Percentiles rank a stretch among this genome's conserved stretches.
phyloP scores from a whole-genome alignment of 2,797 vertebrate species.

The Liasis olivaceus region DNA sequence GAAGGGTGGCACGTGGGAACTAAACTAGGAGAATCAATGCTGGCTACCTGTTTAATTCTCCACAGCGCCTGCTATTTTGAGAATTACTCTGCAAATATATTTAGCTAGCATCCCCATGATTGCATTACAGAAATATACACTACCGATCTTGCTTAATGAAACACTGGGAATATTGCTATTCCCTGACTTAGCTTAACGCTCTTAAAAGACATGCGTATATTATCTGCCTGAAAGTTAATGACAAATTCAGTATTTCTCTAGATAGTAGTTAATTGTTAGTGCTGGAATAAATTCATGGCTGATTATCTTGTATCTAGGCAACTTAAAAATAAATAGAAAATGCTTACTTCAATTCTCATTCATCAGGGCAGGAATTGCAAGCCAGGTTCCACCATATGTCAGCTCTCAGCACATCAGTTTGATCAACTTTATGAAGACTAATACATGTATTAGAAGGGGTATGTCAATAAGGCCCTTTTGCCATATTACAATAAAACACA shows the following conservation, averaged over 20 bases:
- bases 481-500: constrained; percentile 1
- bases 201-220: background rate
- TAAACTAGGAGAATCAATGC: background rate
- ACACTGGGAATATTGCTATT: constrained; percentile 25
- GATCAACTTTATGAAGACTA: constrained; percentile 26
- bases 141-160: constrained; percentile 32
- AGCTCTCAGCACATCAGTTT: constrained; percentile 22
- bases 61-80: background rate
- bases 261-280: constrained; percentile 35
- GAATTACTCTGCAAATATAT: constrained; percentile 13
- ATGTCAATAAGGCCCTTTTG: constrained; percentile 11
- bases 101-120: constrained; percentile 11
- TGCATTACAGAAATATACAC: constrained; percentile 5
- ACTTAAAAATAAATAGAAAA: constrained; percentile 34
- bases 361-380: constrained; percentile 24
- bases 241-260: constrained; percentile 20
- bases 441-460: constrained; percentile 10
- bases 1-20: background rate
- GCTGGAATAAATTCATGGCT: constrained; percentile 38
- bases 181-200: constrained; percentile 17
- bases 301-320: constrained; percentile 34
- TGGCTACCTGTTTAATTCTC: background rate
- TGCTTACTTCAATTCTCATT: constrained; percentile 2
- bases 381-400: constrained; percentile 6
- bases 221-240: constrained; percentile 33